Evolutionary conservation across 2,888 invertebrate species (phyloP).

Genomic region (Catotricha subobsoleta): DNA sequence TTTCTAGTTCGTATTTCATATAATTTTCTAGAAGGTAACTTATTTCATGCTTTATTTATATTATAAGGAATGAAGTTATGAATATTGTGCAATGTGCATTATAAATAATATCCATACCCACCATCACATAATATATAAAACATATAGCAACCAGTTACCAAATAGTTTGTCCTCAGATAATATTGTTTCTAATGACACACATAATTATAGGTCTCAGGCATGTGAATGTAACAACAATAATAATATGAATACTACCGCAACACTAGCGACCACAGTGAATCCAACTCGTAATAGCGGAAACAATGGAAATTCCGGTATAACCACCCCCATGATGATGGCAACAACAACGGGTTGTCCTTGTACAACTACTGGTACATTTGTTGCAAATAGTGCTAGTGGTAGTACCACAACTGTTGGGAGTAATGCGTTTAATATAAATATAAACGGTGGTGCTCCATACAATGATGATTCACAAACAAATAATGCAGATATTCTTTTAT

Average conservation of each 20-base stretch:
- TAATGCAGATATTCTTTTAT: conserved; percentile 68
- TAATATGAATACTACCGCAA: conserved; percentile 19
- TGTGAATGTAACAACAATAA: conserved; percentile 25
- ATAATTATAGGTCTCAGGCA: conserved; percentile 24
- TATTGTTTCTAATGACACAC: conserved; percentile 15
- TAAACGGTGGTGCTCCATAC: conserved; percentile 16
- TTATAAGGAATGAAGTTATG: no score
- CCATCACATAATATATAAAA: no score
- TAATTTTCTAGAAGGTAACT: no score
- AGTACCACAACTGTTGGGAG: conserved; percentile 15
- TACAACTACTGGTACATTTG: conserved; percentile 14
- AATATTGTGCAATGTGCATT: no score
- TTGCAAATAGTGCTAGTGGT: conserved; percentile 13
- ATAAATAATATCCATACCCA: no score
- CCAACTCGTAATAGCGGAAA: conserved; percentile 17
- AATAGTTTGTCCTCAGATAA: conserved; percentile 4
- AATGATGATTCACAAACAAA: conserved; percentile 35
- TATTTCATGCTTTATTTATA: no score
- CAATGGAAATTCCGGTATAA: conserved; percentile 17
- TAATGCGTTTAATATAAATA: conserved; percentile 14
- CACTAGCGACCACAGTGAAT: conserved; percentile 18
- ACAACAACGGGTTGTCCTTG: conserved; percentile 17
- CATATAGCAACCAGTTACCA: background rate
- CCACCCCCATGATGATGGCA: conserved; percentile 15
- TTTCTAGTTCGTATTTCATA: no score